These are phyloP conservation scores for Catharus bicknelli DNA, from an alignment of 2,113 vertebrate species.

Conservation along the genomic window DNA sequence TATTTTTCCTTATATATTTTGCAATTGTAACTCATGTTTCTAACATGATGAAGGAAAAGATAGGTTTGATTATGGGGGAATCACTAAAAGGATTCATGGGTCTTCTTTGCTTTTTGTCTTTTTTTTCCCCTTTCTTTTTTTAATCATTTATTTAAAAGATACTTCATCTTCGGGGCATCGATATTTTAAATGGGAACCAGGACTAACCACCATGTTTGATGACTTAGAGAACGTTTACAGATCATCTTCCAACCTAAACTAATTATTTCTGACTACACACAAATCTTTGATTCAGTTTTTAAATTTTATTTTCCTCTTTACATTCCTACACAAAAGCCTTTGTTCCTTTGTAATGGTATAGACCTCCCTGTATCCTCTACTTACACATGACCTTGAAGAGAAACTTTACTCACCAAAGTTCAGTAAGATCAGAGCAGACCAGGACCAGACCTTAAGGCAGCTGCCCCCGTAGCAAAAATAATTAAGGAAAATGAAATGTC, in stretches of 20 bases:
- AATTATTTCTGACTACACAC: slow-evolving; percentile 39
- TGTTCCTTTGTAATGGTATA: slow-evolving; percentile 12
- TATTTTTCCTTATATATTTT: slow-evolving; percentile 96
- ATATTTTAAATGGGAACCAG: slow-evolving; percentile 6
- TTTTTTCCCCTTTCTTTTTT: fast-evolving
- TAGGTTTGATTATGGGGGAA: slow-evolving; percentile 25
- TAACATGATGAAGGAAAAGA: slow-evolving; percentile 69
- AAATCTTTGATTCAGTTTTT: slow-evolving; percentile 40
- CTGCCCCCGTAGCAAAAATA: not conserved
- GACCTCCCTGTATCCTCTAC: slow-evolving; percentile 36
- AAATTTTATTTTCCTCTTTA: slow-evolving; percentile 49
- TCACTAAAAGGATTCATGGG: not conserved
- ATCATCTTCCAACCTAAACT: slow-evolving; percentile 52
- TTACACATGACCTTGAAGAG: slow-evolving; percentile 31
- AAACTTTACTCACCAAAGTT: slow-evolving; percentile 19
- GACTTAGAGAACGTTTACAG: slow-evolving; percentile 39
- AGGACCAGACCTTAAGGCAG: slow-evolving; percentile 29
- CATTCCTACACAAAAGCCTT: slow-evolving; percentile 75
- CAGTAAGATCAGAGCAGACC: not conserved
- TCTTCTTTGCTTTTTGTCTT: too few species aligned
- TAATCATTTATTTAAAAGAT: not conserved
- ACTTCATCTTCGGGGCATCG: slow-evolving; percentile 10
- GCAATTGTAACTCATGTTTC: slow-evolving; percentile 84
- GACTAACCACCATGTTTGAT: slow-evolving; percentile 4
- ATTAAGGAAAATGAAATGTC: not conserved